These are phyloP conservation scores for Nymphalis io DNA, from an alignment of 1,140 invertebrate genomes.

Conservation along the genomic window DNA sequence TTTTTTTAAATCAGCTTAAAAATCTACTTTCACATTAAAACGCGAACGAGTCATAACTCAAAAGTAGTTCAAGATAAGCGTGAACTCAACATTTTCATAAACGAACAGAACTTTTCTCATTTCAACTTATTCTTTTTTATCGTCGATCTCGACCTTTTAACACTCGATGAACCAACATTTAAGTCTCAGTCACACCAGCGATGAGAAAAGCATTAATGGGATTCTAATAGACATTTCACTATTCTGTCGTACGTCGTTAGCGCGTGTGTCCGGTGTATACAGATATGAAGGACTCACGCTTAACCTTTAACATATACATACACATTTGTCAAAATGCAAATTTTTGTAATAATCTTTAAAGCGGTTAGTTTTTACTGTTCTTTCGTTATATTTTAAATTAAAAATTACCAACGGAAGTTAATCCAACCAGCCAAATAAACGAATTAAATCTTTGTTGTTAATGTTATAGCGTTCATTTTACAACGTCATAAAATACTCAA, in stretches of 20 bases:
- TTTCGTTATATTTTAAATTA: conserved; percentile 1
- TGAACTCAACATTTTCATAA: conserved; percentile 72
- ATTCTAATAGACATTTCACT: too few relatives aligned
- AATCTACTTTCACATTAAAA: conserved; percentile 6
- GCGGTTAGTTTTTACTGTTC: background rate
- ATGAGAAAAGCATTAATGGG: too few relatives aligned
- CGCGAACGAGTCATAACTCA: conserved; percentile 56
- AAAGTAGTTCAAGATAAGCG: conserved; percentile 67
- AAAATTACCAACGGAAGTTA: background rate
- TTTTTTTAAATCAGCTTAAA: conserved; percentile 12
- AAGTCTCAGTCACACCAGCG: conserved; percentile 22
- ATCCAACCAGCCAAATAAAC: background rate
- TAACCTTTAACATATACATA: background rate
- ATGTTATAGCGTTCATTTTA: background rate
- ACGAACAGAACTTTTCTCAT: conserved; percentile 74
- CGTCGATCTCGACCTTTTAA: conserved; percentile 46
- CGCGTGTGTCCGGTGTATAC: too few relatives aligned
- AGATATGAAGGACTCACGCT: too few relatives aligned
- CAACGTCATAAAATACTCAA: background rate
- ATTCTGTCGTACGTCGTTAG: too few relatives aligned
- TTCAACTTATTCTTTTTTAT: conserved; percentile 73
- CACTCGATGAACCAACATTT: conserved; percentile 51
- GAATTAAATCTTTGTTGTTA: background rate
- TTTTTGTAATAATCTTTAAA: background rate
- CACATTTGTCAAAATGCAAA: background rate